phyloP scores from a whole-genome alignment of 2,797 vertebrate genomes.

The Mormyrops boulengeri region DNA sequence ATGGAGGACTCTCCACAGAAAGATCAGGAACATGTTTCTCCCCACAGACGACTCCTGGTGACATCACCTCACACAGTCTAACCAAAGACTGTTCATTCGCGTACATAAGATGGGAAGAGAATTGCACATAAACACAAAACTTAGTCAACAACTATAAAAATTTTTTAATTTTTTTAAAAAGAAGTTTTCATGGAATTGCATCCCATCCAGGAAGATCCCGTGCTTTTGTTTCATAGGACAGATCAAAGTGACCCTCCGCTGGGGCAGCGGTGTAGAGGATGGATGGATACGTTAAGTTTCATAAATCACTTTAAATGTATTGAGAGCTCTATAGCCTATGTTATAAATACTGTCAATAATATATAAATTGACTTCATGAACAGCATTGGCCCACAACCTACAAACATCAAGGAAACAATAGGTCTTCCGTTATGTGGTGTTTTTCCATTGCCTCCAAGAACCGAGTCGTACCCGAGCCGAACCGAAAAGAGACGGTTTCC shows the following conservation, averaged over 20 bases:
- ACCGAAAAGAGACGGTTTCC: neutral
- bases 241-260: neutral
- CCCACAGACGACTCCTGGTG: neutral
- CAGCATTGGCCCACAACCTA: neutral
- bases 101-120: neutral
- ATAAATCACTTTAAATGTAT: neutral
- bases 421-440: neutral
- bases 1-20: neutral
- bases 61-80: neutral
- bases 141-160: neutral
- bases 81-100: neutral
- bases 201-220: neutral
- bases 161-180: neutral
- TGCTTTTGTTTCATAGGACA: neutral
- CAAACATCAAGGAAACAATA: neutral
- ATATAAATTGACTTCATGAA: neutral
- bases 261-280: neutral
- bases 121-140: neutral
- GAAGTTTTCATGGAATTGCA: neutral
- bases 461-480: neutral
- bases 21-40: neutral
- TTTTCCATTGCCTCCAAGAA: neutral
- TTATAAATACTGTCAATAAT: neutral
- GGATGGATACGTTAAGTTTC: neutral
- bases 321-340: neutral